Conservation (phyloP, 2,888 invertebrate species). For the Adelognathus sp. region DNA sequence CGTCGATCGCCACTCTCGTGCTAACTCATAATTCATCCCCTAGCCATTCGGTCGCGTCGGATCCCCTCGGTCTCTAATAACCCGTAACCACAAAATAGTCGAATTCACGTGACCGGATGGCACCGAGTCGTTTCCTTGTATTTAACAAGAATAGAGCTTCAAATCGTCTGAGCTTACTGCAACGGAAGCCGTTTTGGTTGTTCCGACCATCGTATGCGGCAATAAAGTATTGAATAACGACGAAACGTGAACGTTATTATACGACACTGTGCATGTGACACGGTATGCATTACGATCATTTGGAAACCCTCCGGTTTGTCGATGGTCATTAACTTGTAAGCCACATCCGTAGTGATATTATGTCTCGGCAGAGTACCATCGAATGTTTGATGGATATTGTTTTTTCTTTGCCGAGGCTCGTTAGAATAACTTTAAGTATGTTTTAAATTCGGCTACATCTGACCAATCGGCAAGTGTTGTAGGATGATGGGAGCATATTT, state of each 20-base stretch:
- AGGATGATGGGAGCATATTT: too few species aligned
- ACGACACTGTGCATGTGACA: not conserved
- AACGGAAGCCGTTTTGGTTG: conserved; percentile 29
- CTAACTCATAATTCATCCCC: conserved; percentile 46
- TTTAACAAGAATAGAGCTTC: not conserved
- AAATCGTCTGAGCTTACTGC: conserved; percentile 5
- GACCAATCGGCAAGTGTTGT: too few species aligned
- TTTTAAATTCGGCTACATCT: too few species aligned
- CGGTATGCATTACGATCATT: too few species aligned
- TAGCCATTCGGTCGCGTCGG: not conserved
- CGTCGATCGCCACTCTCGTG: conserved; percentile 15
- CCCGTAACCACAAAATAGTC: conserved; percentile 54
- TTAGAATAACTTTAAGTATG: too few species aligned
- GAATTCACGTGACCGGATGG: conserved; percentile 49
- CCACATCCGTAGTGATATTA: conserved; percentile 19
- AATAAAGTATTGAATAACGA: conserved; percentile 15
- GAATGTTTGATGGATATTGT: too few species aligned
- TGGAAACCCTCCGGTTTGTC: too few species aligned
- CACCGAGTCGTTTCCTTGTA: conserved; percentile 33
- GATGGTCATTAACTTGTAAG: conserved; percentile 13
- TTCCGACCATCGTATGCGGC: not conserved
- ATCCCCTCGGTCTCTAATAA: conserved; percentile 52
- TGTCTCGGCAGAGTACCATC: too few species aligned
- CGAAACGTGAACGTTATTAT: conserved; percentile 11
- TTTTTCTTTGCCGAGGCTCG: too few species aligned